Base-by-base conservation (phyloP, 2,888 invertebrate species). In the Sarcophaga rosellei region DNA sequence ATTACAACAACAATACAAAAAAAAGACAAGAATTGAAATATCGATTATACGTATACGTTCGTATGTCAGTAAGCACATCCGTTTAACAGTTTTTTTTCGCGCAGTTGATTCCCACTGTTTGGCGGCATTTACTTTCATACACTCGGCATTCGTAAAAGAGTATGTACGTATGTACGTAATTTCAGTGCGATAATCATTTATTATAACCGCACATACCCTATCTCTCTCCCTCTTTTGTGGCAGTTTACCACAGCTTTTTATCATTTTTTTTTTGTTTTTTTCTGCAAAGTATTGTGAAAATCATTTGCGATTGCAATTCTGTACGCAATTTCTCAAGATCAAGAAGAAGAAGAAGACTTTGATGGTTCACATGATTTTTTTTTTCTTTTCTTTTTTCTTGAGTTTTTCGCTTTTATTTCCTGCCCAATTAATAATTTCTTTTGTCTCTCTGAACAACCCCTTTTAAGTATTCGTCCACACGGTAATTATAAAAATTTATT, bases 401-500 rank as follows among this genome's bases (percentile, higher is more conserved):
- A 25, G 25, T 47, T 35, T 35, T 35, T 35, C 35, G 35, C 59
- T 68, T 66, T 53, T 63, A 66, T 78, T 85, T 85, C 87, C 82
- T 87, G 84, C 75, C 85, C 82, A 85, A 85, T 86, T 86, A 84
- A 81, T 84, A 79, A 53, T 53, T 53, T 75, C 47, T 53, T 53
- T 25, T 65, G 63, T 53, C 53, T 53, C 53, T 47, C 65, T n/a
- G 53, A 75, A 75, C 53, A 53, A 53, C 53, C 53, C 53, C 53
- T 53, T 53, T 53, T 53, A 15, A 12, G 15, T 17, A 53, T 53
- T 45, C 12, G 47, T 65, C 35, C 35, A 72, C 84, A 57, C 57
- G 72, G 81, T 86, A 84, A 86, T 84, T 86, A 86, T 81, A 75
- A 66, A 35, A 84, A 86, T 86, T 86, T 74, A 86, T 84, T 81